Evolutionary conservation across 2,888 invertebrate species (phyloP).

Genomic region (Dilophus febrilis): DNA sequence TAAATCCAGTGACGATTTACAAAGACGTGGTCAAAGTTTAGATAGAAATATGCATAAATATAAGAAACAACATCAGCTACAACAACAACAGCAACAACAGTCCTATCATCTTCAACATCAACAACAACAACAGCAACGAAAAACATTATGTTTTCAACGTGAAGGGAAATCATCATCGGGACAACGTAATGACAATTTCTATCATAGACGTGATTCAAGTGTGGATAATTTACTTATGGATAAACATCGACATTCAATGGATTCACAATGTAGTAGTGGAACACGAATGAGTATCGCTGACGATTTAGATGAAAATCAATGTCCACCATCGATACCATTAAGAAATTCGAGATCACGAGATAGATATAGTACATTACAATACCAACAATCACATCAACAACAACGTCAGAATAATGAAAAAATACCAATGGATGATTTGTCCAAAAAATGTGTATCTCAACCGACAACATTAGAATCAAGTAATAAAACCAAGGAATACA

Average conservation of each 20-base stretch:
- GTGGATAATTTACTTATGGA: not conserved
- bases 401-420: not conserved
- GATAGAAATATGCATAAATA: conserved; percentile 18
- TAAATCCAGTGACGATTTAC: not conserved
- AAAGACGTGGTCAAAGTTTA: conserved; percentile 22
- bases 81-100: not conserved
- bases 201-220: not conserved
- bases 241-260: too few species aligned
- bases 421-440: not conserved
- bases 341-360: conserved; percentile 1
- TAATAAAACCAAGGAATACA: conserved; percentile 11
- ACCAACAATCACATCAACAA: not conserved
- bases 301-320: too few species aligned
- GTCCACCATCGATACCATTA: not conserved
- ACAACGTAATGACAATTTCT: not conserved
- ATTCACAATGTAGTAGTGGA: too few species aligned
- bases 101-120: conserved; percentile 2
- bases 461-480: conserved; percentile 11
- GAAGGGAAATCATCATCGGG: not conserved
- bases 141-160: conserved; percentile 4
- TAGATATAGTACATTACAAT: not conserved
- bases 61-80: conserved; percentile 6
- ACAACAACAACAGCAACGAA: not conserved
- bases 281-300: too few species aligned
- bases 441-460: conserved; percentile 11